Percentiles rank a stretch among this genome's conserved stretches.
These are phyloP conservation scores for Thalassoma bifasciatum DNA, from an alignment of 2,113 vertebrate genomes.

Conservation along the genomic window DNA sequence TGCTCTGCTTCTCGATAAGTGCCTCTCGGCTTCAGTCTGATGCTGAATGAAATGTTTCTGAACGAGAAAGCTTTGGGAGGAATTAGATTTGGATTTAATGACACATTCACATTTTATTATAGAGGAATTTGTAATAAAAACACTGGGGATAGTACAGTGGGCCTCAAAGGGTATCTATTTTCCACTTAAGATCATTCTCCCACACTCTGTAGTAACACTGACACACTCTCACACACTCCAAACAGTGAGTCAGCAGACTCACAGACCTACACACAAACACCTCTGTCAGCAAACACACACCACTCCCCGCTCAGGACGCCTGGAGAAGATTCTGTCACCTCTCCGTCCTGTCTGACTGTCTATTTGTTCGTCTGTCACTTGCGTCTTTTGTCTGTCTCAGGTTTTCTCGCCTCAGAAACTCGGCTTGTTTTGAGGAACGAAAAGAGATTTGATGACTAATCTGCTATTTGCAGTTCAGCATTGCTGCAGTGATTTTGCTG, in stretches of 20 bases:
- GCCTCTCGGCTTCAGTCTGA: slow-evolving; percentile 2
- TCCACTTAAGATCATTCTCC: slow-evolving; percentile 23
- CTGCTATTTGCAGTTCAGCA: slow-evolving; percentile 33
- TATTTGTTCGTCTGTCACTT: slow-evolving; percentile 3
- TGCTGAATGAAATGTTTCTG: slow-evolving; percentile 20
- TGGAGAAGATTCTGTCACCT: slow-evolving; percentile 56
- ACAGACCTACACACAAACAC: slow-evolving; percentile 44
- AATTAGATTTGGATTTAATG: slow-evolving; percentile 2
- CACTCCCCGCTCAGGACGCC: slow-evolving; percentile 10
- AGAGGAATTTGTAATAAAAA: not conserved
- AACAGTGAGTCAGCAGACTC: slow-evolving; percentile 74
- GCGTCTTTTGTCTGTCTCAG: slow-evolving; percentile 34
- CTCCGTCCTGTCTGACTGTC: slow-evolving; percentile 52
- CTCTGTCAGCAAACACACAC: slow-evolving; percentile 63
- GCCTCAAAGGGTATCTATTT: slow-evolving; percentile 19
- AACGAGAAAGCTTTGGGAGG: not conserved
- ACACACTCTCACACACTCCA: slow-evolving; percentile 60
- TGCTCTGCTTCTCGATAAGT: slow-evolving; percentile 22
- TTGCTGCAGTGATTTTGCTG: slow-evolving; percentile 37
- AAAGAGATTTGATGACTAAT: slow-evolving; percentile 53
- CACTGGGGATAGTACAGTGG: slow-evolving; percentile 1
- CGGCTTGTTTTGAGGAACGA: slow-evolving; percentile 28
- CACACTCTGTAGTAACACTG: slow-evolving; percentile 57
- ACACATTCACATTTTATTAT: not conserved
- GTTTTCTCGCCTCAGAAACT: slow-evolving; percentile 2